phyloP scores from a whole-genome alignment of 2,113 vertebrate genomes.

The Oreochromis spilurus region DNA sequence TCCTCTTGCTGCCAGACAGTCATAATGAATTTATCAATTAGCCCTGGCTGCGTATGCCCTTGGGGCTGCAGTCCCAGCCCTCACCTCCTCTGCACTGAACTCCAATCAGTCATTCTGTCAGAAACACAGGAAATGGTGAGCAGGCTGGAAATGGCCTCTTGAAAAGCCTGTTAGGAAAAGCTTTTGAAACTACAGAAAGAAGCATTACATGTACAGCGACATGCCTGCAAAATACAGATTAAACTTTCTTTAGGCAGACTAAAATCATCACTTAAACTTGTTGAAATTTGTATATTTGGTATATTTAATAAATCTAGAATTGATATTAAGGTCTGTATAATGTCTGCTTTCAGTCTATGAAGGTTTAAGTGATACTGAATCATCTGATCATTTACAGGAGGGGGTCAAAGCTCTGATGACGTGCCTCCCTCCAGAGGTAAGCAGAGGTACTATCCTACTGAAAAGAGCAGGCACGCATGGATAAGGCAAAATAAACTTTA shows the following conservation, averaged over 20 bases:
- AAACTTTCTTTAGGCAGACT: not conserved
- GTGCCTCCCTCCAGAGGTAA: constrained; percentile 43
- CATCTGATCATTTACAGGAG: not conserved
- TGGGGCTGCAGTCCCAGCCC: constrained; percentile 34
- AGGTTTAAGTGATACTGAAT: not conserved
- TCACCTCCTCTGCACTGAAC: constrained; percentile 24
- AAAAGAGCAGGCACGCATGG: not conserved
- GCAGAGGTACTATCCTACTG: not conserved
- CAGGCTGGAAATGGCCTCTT: not conserved
- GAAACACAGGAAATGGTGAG: not conserved
- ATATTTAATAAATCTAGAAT: not conserved
- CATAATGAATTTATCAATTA: constrained; percentile 63
- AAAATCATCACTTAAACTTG: not conserved
- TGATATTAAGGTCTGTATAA: not conserved
- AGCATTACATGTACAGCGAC: too few relatives aligned
- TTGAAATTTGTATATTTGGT: not conserved
- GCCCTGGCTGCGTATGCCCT: constrained; percentile 13
- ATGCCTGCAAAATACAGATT: not conserved
- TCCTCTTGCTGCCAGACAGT: constrained; percentile 35
- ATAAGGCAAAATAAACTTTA: constrained; percentile 48
- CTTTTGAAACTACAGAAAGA: not conserved
- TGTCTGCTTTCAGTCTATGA: not conserved
- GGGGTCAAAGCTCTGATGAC: not conserved
- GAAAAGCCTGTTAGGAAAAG: not conserved
- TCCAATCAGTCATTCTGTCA: constrained; percentile 54